Evolutionary conservation across 2,797 vertebrate species (phyloP).

Genomic region (Gorsachius magnificus): DNA sequence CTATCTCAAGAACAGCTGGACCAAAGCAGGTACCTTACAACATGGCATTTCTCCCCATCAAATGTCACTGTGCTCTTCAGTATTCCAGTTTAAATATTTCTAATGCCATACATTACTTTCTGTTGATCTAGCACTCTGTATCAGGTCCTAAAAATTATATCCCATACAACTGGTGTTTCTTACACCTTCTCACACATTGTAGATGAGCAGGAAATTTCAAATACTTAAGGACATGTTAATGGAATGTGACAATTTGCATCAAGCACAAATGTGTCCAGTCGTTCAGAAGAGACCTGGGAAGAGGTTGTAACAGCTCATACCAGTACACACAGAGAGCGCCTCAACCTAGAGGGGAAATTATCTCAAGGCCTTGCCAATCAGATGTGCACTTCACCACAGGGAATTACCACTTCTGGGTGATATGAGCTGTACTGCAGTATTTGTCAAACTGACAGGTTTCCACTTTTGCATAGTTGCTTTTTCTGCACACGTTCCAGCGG

Average conservation of each 20-base stretch:
- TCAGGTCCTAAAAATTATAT: background rate
- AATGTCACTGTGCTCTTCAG: background rate
- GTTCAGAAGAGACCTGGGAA: background rate
- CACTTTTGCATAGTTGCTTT: background rate
- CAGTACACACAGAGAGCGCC: rapidly evolving
- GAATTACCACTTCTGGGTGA: background rate
- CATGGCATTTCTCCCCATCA: background rate
- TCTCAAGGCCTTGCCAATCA: background rate
- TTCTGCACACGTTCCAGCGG: rapidly evolving
- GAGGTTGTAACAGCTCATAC: background rate
- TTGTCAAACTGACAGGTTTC: conserved; percentile 3
- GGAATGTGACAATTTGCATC: background rate
- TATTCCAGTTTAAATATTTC: background rate
- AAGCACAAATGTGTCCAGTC: background rate
- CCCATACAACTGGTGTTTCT: background rate
- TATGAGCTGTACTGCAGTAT: background rate
- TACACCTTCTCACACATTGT: background rate
- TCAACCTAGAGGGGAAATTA: background rate
- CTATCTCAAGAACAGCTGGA: background rate
- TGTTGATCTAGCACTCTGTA: background rate
- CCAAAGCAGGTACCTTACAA: background rate
- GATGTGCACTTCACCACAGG: background rate
- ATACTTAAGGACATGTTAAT: background rate
- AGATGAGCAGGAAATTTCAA: background rate
- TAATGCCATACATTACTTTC: background rate